Evolutionary conservation across 1,140 invertebrate genomes (phyloP), one percentile per base, ranked within the genome.

Genomic region (Hirudo medicinalis): DNA sequence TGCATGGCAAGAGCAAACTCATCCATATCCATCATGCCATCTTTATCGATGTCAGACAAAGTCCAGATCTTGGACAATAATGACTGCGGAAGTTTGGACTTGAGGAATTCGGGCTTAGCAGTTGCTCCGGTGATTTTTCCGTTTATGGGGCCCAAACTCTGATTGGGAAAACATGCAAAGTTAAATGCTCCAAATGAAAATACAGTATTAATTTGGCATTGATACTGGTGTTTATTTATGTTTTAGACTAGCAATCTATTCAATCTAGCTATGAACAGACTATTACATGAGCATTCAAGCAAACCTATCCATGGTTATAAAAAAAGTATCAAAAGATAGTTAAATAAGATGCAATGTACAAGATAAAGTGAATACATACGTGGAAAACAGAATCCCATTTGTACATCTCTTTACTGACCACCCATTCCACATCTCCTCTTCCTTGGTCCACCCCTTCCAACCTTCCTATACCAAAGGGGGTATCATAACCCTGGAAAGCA

Each of bases 1-100:
- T 99, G 94, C 89, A 96, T 95, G 0, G 96, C 94, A 67, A 99
- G 85, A 19, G 97, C 96, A 85, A 98, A 99, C 85, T 99, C 97
- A 77, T 99, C 96, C 0, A 86, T 81, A 83, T 99, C 96, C 63
- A 98, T 83, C 83, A 91, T 88, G 0, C 97, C 97, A 83, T 99
- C 97, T 76, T 90, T 89, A 82, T 99, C 96, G 54, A 98, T 87
- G 82, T 99, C 97, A 0, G 96, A 88, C 43, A 99, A 83, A 80
- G 95, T 97, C 94, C 95, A 99, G 76, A 85, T 78, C 78, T 97
- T 99, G 70, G 92, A 93, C 71, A 99, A 87, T 32, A 98, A 92
- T 27, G 89, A 89, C 82, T 99, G 98, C 0, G 97, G 97, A 75
- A 99, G 85, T 84, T 98, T 98, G 0, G 94, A 97, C 83, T 97